Base-by-base conservation (phyloP, 2,113 vertebrate species). In the Micromys minutus region DNA sequence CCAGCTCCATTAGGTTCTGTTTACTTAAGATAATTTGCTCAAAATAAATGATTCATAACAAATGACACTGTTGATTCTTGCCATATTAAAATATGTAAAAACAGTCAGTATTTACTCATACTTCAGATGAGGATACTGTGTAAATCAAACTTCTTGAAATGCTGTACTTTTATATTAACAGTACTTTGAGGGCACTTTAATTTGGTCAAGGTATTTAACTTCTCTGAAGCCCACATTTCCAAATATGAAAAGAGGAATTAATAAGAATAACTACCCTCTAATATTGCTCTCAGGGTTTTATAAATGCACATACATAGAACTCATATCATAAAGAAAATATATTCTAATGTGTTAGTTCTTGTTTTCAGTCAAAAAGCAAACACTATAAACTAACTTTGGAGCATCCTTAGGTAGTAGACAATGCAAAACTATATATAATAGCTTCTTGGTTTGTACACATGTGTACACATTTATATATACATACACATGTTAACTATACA, bases 91-190 rank as follows among this genome's bases (percentile, higher is more conserved):
- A 17, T 26, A 4, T 26, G 39, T 74, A 80, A 50, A 88, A 81
- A 4, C 63, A 93, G 39, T 52, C 47, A 52, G 16, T 45, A 34
- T 7, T 71, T 55, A 17, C 3, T 17, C 2, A 87, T 2, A 24
- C 3, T 83, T 80, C 81, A 85, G 55, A 19, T 75, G 31, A 63
- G 16, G 10, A 7, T 9, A 50, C 31, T 59, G 11, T 55, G 31
- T 9, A n/a, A 19, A 45, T 59, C 12, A 89, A 9, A 52, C 55
- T 67, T 39, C 72, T 13, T 6, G 24, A n/a, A 15, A 52, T 39
- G 22, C 55, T 2, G 4, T 59, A 24, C 36, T 15, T 5, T 0
- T 57, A 2, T 29, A 2, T n/a, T 2, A 39, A n/a, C 31, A 52
- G 1, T 1, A 50, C 15, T 74, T 55, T 24, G n/a, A 88, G 10